Evolutionary conservation across 2,888 invertebrate species (phyloP).

Genomic region (Aspidiotus destructor): DNA sequence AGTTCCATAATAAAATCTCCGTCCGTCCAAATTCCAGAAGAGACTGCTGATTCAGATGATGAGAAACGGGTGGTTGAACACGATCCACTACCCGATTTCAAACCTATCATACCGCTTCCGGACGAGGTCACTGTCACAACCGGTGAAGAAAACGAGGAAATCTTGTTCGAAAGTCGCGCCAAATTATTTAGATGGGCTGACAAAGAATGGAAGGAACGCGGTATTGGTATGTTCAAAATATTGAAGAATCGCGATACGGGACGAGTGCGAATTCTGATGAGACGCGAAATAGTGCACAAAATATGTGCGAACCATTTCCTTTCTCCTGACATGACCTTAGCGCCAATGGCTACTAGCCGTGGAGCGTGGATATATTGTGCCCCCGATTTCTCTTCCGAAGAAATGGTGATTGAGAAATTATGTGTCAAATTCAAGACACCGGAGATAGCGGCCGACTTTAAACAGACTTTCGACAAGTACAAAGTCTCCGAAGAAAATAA

Average conservation of each 20-base stretch:
- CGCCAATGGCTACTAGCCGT: constrained; percentile 53
- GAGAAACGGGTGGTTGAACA: constrained; percentile 48
- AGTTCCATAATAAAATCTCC: constrained; percentile 4
- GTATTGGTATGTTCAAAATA: constrained; percentile 74
- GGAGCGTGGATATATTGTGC: constrained; percentile 73
- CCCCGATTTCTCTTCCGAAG: constrained; percentile 76
- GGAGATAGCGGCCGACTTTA: constrained; percentile 65
- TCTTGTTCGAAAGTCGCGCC: constrained; percentile 67
- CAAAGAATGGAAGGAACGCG: constrained; percentile 88
- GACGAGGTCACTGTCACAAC: constrained; percentile 73
- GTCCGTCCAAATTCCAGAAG: constrained; percentile 19
- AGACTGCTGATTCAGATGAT: constrained; percentile 10
- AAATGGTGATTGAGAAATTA: constrained; percentile 52
- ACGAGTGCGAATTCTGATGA: constrained; percentile 65
- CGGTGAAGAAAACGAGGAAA: constrained; percentile 68
- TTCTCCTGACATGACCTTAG: constrained; percentile 62
- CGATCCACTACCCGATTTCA: constrained; percentile 58
- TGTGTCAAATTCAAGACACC: constrained; percentile 69
- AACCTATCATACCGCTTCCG: constrained; percentile 75
- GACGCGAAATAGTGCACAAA: constrained; percentile 79
- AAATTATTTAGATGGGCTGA: constrained; percentile 73
- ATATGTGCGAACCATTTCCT: constrained; percentile 87
- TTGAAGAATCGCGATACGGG: constrained; percentile 57
- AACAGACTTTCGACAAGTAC: constrained; percentile 20
- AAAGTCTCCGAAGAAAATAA: background rate